phyloP scores from a whole-genome alignment of 2,113 vertebrate species.

The Eira barbara region DNA sequence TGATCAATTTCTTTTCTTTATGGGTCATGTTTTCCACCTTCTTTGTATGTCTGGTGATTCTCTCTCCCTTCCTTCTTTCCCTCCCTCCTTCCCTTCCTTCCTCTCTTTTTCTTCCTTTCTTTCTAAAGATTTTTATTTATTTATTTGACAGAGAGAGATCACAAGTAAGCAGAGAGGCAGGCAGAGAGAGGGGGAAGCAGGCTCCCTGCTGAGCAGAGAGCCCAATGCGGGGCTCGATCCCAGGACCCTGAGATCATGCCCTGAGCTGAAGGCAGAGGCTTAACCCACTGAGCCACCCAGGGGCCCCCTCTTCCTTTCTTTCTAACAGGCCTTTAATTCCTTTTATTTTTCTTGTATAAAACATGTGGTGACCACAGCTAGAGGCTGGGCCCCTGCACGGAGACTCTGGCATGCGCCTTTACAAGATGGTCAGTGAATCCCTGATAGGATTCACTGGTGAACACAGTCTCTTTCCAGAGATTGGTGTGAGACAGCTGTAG shows the following conservation, averaged over 20 bases:
- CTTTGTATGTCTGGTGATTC: neutral
- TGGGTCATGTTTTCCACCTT: neutral
- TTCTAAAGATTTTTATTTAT: too few relatives aligned
- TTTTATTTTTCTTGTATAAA: neutral
- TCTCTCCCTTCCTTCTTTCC: neutral
- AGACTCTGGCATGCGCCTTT: neutral
- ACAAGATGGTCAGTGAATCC: neutral
- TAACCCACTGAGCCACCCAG: too few relatives aligned
- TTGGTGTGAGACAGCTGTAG: neutral
- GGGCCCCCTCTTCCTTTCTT: neutral
- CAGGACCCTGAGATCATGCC: too few relatives aligned
- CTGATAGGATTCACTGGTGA: neutral
- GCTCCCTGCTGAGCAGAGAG: too few relatives aligned
- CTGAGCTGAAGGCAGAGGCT: too few relatives aligned
- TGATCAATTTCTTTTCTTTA: neutral
- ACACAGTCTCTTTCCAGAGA: neutral
- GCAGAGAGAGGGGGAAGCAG: too few relatives aligned
- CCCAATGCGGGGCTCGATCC: too few relatives aligned
- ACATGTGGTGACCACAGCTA: neutral
- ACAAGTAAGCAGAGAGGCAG: too few relatives aligned
- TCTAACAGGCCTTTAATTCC: neutral
- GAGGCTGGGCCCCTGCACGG: neutral
- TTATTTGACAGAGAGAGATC: too few relatives aligned
- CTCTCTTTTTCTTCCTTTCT: neutral
- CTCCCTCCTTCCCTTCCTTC: fast-evolving